phyloP scores from a whole-genome alignment of 37 sponge, comb jelly and placozoan species.

The Tethya wilhelma region DNA sequence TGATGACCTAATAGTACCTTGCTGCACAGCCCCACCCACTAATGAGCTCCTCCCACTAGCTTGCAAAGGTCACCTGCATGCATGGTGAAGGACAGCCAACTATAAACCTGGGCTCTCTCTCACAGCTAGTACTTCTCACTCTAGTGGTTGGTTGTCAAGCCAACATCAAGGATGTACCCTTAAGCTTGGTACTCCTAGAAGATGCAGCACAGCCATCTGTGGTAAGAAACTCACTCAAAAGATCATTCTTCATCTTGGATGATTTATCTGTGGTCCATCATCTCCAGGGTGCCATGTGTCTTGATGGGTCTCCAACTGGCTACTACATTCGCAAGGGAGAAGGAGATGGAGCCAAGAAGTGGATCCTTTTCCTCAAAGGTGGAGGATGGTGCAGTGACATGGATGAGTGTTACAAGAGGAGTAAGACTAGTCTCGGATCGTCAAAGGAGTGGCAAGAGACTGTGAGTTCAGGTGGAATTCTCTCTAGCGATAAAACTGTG shows the following conservation, averaged over 20 bases:
- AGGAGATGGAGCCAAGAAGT: constrained; percentile 44
- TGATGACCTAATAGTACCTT: no score
- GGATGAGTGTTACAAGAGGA: constrained; percentile 57
- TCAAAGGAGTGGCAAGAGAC: constrained; percentile 49
- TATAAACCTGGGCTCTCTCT: not conserved
- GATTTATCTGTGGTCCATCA: no score
- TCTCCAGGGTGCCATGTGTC: constrained; percentile 80
- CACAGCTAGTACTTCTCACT: not conserved
- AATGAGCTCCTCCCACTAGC: no score
- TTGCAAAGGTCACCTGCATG: no score
- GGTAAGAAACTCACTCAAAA: no score
- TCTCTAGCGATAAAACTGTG: constrained; percentile 26
- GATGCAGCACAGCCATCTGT: constrained; percentile 5
- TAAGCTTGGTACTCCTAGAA: constrained; percentile 16
- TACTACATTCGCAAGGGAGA: constrained; percentile 52
- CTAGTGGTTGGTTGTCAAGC: not conserved
- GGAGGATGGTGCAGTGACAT: constrained; percentile 81
- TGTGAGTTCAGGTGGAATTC: constrained; percentile 27
- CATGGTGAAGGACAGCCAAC: no score
- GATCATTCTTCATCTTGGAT: no score
- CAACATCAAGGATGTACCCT: constrained; percentile 10
- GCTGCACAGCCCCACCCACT: no score
- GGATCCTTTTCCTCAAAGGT: constrained; percentile 80
- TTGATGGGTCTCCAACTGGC: constrained; percentile 84
- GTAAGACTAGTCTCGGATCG: constrained; percentile 72